Base-by-base conservation (phyloP, 2,888 invertebrate species). In the Trisateles emortualis region DNA sequence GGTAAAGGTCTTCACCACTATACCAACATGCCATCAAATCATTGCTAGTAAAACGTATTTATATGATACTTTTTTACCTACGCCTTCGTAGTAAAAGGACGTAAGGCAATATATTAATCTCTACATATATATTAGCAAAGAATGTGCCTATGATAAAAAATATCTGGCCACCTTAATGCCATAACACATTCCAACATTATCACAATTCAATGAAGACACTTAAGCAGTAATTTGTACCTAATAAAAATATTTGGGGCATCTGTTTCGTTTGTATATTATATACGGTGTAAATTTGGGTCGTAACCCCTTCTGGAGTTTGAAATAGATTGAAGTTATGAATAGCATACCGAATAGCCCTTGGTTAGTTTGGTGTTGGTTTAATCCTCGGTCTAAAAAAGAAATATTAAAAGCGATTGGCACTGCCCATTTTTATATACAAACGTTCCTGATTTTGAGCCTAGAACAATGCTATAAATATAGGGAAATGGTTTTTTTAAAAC, bases 221-320 rank as follows among this genome's bases (percentile, higher is more conserved):
- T 65, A 64, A 59, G 65, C 72, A 56, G 43, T 77, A 59, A 82
- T 87, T 87, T 69, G 76, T 76, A 81, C 80, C 60, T 78, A 82
- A 82, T 86, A 82, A 84, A 86, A 78, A 63, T 69, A 64, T 54
- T n/a, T 60, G 47, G 59, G 74, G 76, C 83, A 83, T 88, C 86
- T 88, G 88, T 73, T 84, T 72, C 63, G 57, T 80, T 72, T 75
- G 68, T 62, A 68, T 56, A 61, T 56, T 58, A 53, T 65, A 56
- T 65, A 60, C 62, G 53, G 65, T 65, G 73, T 59, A 58, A 72
- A 71, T 72, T 53, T 70, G 64, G 72, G 68, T 68, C 68, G 53
- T 78, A 76, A 77, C 78, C 76, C 76, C 64, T 78, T 76, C 64
- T 44, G 54, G 62, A 46, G 59, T 44, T 60, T 61, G 54, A 76